Base-by-base conservation (phyloP, 2,113 vertebrate genomes). In the Callipepla californica region DNA sequence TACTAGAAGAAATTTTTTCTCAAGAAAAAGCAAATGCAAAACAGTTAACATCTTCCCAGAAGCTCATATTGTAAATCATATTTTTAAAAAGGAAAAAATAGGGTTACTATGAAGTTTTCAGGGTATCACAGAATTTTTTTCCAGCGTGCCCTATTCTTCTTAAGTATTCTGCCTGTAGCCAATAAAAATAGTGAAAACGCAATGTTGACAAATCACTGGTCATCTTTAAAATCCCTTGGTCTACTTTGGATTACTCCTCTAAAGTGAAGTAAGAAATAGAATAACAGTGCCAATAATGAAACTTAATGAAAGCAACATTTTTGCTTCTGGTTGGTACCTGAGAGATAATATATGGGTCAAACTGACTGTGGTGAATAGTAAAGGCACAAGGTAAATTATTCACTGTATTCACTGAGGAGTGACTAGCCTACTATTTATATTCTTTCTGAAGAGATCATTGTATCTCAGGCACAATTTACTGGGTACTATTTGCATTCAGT, bases 371-470 rank as follows among this genome's bases (percentile, higher is more conserved):
- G 78, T 92, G 90, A 89, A 91, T 55, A 91, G 63, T 78, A 91
- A 94, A 87, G 76, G 68, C 0, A 0, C 38, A 80, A 90, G 68
- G 19, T 91, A 94, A 95, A 96, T 96, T 96, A 94, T 94, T 92
- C 87, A 78, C 4, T 0, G 65, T 95, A 96, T 94, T 93, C 96
- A 96, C 94, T 80, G 94, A 96, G 96, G 95, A 96, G 76, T 92
- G 93, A 95, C 95, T 96, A 95, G 92, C 81, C 76, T 94, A 90
- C 91, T 95, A 95, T 96, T 95, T 95, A 87, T 96, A 96, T 90
- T 95, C 89, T 92, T 92, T 93, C 76, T 94, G 85, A 94, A 91
- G 40, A 94, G 50, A 92, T 95, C 87, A 92, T 96, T 93, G 95
- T 68, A 47, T 91, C 81, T 95, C 34, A 36, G 44, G 57, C 34